A percentile compares a stretch with the other conserved stretches of the same genome.
Evolutionary conservation across 2,797 vertebrate species (phyloP).

Genomic region (Pygocentrus nattereri): DNA sequence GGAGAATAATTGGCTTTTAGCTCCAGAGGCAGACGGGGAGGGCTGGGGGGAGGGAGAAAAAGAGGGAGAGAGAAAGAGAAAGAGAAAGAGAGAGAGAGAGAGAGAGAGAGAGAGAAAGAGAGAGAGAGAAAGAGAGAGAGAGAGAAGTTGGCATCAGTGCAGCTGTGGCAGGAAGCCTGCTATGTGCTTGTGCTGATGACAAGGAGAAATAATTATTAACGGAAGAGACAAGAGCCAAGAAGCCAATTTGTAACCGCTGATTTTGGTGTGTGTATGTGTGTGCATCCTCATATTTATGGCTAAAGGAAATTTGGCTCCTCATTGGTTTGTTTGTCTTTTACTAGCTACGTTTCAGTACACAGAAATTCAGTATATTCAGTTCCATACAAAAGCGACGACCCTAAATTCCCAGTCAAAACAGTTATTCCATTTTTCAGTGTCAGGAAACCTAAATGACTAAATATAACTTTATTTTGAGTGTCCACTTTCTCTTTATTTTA

Average conservation of each 20-base stretch:
- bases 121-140: constrained; percentile 64
- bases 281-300: constrained; percentile 46
- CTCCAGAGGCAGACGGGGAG: constrained; percentile 68
- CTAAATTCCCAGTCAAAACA: too few species aligned
- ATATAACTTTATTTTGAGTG: too few species aligned
- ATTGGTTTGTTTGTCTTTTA: constrained; percentile 20
- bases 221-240: constrained; percentile 77
- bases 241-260: constrained; percentile 79
- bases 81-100: constrained; percentile 61
- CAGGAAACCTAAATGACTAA: too few species aligned
- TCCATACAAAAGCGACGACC: too few species aligned
- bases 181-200: constrained; percentile 77
- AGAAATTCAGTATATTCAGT: background rate
- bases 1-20: constrained; percentile 82
- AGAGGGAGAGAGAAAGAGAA: constrained; percentile 62
- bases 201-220: constrained; percentile 81
- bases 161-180: constrained; percentile 74
- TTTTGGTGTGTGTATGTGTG: constrained; percentile 47
- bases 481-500: too few species aligned
- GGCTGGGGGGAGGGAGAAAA: constrained; percentile 52
- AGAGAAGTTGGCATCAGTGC: constrained; percentile 73
- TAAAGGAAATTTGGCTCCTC: constrained; percentile 49
- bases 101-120: constrained; percentile 63
- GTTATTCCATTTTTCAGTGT: too few species aligned
- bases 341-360: constrained; percentile 15